A percentile compares a stretch with the other conserved stretches of the same genome.
Evolutionary conservation across 2,888 invertebrate species (phyloP).

Genomic region (Napeogenes sylphis): DNA sequence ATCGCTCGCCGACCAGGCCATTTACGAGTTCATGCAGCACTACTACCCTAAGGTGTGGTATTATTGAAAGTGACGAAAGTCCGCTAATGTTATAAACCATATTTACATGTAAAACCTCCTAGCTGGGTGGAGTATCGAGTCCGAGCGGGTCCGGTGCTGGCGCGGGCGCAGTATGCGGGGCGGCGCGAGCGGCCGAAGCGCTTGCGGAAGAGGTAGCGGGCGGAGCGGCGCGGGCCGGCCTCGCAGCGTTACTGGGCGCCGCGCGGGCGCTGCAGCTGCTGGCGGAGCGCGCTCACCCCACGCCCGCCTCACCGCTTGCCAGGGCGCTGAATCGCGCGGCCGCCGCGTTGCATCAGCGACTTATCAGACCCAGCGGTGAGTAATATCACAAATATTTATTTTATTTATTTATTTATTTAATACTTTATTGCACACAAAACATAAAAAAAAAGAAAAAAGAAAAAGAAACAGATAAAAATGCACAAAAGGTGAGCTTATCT

Average conservation of each 20-base stretch:
- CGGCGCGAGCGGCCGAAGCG: conserved; percentile 39
- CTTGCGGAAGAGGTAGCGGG: conserved; percentile 39
- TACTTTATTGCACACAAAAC: too few species aligned
- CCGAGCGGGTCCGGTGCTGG: conserved; percentile 32
- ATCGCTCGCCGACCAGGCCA: conserved; percentile 88
- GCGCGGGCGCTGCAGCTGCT: conserved; percentile 39
- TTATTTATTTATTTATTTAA: too few species aligned
- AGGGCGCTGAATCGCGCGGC: conserved; percentile 38
- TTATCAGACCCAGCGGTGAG: conserved; percentile 35
- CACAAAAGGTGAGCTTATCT: too few species aligned
- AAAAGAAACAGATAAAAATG: too few species aligned
- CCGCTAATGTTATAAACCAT: background rate
- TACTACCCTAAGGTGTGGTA: conserved; percentile 90
- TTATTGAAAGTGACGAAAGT: background rate
- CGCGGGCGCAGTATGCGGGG: conserved; percentile 30
- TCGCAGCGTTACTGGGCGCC: conserved; percentile 32
- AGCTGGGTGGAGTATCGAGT: conserved; percentile 18
- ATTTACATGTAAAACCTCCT: background rate
- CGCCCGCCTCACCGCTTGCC: conserved; percentile 37
- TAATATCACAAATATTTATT: background rate
- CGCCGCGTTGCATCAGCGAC: conserved; percentile 43
- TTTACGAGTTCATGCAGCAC: conserved; percentile 91
- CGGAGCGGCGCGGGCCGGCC: conserved; percentile 39
- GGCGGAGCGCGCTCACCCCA: conserved; percentile 36
- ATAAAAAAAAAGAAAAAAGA: too few species aligned